Evolutionary conservation across 2,888 invertebrate genomes (phyloP).

Genomic region (Athrips mouffetella): DNA sequence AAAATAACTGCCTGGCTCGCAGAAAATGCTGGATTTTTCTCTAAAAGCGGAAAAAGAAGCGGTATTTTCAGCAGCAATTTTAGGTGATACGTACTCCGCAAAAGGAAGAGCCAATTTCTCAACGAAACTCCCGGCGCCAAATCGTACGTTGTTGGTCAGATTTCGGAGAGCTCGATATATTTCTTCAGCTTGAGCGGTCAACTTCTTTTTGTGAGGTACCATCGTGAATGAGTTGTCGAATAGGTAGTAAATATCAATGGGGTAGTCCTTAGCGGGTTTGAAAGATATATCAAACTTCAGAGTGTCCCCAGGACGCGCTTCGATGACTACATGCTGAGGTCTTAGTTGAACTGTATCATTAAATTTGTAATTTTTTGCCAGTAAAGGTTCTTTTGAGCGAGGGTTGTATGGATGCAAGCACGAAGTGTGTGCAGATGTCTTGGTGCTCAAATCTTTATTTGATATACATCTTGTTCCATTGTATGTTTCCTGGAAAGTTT

Average conservation of each 20-base stretch:
- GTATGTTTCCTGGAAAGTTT: constrained; percentile 8
- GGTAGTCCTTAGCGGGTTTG: constrained; percentile 84
- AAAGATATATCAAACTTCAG: constrained; percentile 65
- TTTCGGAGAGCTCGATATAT: constrained; percentile 69
- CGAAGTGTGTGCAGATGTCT: constrained; percentile 4
- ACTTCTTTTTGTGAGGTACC: constrained; percentile 74
- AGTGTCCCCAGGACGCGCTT: constrained; percentile 65
- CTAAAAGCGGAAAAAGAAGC: background rate
- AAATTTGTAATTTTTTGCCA: too few species aligned
- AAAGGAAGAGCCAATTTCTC: constrained; percentile 83
- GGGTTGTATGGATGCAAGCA: constrained; percentile 8
- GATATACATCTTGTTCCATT: constrained; percentile 11
- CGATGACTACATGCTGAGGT: constrained; percentile 75
- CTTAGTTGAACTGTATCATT: constrained; percentile 50
- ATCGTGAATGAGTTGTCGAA: constrained; percentile 89
- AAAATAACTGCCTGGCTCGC: too few species aligned
- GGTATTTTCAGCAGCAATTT: too few species aligned
- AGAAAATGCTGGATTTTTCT: too few species aligned
- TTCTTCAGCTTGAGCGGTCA: constrained; percentile 67
- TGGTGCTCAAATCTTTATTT: background rate
- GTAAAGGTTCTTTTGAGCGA: constrained; percentile 3
- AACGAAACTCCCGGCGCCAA: constrained; percentile 84
- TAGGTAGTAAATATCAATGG: constrained; percentile 89
- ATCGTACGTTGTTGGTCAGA: constrained; percentile 80
- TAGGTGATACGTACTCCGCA: constrained; percentile 61